Evolutionary conservation across 1,140 invertebrate genomes (phyloP), one percentile per base, ranked within the genome.

Genomic region (Hirudo medicinalis): DNA sequence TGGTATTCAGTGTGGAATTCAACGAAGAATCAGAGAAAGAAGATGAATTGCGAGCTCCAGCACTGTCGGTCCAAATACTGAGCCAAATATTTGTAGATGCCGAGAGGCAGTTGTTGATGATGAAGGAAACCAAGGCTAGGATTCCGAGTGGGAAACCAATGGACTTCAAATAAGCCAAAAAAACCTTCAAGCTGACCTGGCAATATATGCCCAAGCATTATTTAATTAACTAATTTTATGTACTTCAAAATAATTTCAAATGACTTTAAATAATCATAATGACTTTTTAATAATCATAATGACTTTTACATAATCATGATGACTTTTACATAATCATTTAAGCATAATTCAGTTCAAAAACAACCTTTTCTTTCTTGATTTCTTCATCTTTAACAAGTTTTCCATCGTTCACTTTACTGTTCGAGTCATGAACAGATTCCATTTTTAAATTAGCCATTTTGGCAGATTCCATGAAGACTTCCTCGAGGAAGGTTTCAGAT

Each of bases 51-150:
- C 3, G 11, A 32, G 19, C 57, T 22, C 29, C 19, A 11, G 9
- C 57, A n/a, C 29, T 20, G 9, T n/a, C 57, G 19, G 22, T 63
- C 57, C 57, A 63, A 22, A 22, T 63, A 19, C 57, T n/a, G 57
- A 63, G 57, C 57, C 57, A 63, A 63, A 63, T 63, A n/a, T 63
- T 63, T 1, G 57, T 63, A 2, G 57, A 63, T 15, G 29, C 57
- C 13, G 57, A 63, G 22, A 63, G 57, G 22, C 9, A 22, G 57
- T 63, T 63, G 57, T 63, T 63, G 22, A 63, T 5, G 8, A n/a
- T 20, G 20, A 25, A 63, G 19, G 29, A 19, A 3, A 15, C 9
- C 22, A n/a, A 13, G 11, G 29, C 19, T n/a, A 63, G 57, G 57
- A 32, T 32, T n/a, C 22, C 57, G 3, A 63, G 22, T 20, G 29